phyloP scores from a whole-genome alignment of 2,113 vertebrate genomes.

The Odocoileus virginianus region DNA sequence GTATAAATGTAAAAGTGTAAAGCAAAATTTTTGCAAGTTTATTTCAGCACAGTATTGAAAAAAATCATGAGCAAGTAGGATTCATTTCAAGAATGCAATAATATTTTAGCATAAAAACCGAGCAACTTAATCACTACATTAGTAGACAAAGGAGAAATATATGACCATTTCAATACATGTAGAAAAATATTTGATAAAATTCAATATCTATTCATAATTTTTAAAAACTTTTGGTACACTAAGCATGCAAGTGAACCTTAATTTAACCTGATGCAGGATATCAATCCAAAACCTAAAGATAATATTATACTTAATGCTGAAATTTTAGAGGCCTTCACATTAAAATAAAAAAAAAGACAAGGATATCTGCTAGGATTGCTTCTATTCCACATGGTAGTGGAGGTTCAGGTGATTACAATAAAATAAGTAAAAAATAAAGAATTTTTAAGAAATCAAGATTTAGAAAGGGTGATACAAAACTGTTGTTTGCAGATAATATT shows the following conservation, averaged over 20 bases:
- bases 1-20: background rate
- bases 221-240: background rate
- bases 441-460: background rate
- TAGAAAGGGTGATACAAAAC: background rate
- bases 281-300: background rate
- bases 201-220: background rate
- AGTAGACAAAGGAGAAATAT: background rate
- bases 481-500: background rate
- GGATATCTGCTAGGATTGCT: background rate
- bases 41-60: background rate
- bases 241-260: background rate
- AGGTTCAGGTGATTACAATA: background rate
- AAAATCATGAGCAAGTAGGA: background rate
- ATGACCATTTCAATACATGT: background rate
- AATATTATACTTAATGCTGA: background rate
- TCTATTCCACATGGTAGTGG: background rate
- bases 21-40: background rate
- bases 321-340: background rate
- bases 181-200: background rate
- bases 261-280: background rate
- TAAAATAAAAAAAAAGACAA: background rate
- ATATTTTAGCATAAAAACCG: background rate
- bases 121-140: background rate
- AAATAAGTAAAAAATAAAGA: background rate
- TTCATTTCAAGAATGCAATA: background rate